phyloP scores from a whole-genome alignment of 2,797 vertebrate species.

The Falco concolor region DNA sequence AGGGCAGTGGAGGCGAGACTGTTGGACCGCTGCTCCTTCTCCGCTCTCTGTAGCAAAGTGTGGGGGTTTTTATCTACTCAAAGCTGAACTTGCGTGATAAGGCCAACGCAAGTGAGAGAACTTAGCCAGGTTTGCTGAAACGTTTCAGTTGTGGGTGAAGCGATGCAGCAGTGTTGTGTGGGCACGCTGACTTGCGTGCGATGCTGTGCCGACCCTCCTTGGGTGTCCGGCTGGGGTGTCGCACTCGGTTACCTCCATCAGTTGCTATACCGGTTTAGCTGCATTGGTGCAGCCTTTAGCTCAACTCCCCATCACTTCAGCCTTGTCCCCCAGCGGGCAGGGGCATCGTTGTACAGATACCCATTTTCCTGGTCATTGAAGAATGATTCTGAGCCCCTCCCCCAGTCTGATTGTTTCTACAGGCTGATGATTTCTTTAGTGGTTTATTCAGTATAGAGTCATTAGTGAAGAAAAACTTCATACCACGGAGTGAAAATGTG shows the following conservation, averaged over 20 bases:
- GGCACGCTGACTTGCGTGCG: rapidly evolving
- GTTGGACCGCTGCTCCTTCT: rapidly evolving
- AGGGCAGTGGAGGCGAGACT: rapidly evolving
- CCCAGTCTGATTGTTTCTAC: background rate
- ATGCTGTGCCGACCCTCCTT: background rate
- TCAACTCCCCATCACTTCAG: background rate
- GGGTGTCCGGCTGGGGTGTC: background rate
- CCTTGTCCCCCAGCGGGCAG: background rate
- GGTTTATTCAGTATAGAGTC: background rate
- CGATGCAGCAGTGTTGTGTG: rapidly evolving
- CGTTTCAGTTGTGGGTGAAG: background rate
- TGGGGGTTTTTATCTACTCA: background rate
- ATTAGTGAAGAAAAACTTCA: background rate
- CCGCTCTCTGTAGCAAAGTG: rapidly evolving
- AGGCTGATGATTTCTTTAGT: background rate
- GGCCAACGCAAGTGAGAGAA: background rate
- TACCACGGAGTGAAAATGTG: background rate
- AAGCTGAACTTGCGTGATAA: background rate
- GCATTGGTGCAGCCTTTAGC: background rate
- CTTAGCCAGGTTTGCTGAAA: background rate
- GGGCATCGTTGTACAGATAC: background rate
- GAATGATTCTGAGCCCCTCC: background rate
- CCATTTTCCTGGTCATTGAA: background rate
- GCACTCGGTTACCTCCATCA: background rate
- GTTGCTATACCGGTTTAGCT: background rate